Percentiles rank a stretch among this genome's conserved stretches.
Evolutionary conservation across 1,140 invertebrate species (phyloP).

Genomic region (Maniola jurtina): DNA sequence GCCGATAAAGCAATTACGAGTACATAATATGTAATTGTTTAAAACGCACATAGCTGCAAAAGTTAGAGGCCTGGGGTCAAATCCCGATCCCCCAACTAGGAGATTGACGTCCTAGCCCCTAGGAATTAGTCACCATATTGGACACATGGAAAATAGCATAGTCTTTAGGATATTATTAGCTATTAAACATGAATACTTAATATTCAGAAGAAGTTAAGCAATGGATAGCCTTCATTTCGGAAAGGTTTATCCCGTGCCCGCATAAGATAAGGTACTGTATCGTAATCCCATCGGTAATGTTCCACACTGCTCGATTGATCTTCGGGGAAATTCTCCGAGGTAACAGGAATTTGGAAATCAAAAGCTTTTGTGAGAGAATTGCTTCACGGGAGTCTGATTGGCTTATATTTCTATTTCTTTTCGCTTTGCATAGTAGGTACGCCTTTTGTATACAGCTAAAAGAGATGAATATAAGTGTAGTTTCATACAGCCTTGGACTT

Average conservation of each 20-base stretch:
- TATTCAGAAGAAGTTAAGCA: neutral
- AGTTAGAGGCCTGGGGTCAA: too few species aligned
- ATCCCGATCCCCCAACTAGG: too few species aligned
- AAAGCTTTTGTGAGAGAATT: slow-evolving; percentile 22
- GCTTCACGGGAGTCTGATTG: slow-evolving; percentile 9
- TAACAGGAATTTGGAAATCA: slow-evolving; percentile 20
- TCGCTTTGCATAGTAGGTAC: neutral
- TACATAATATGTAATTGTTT: too few species aligned
- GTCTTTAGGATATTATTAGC: too few species aligned
- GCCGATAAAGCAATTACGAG: too few species aligned
- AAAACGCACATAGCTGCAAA: too few species aligned
- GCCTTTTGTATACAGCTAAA: too few species aligned
- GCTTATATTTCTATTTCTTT: slow-evolving; percentile 11
- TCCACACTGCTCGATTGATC: slow-evolving; percentile 25
- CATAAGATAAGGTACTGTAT: slow-evolving; percentile 31
- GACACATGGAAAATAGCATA: too few species aligned
- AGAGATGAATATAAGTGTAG: too few species aligned
- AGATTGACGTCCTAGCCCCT: too few species aligned
- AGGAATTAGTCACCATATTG: too few species aligned
- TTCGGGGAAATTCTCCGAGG: slow-evolving; percentile 16
- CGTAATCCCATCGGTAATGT: slow-evolving; percentile 27
- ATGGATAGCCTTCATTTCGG: neutral
- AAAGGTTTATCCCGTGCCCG: neutral
- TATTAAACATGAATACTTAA: neutral
- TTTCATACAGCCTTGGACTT: too few species aligned